Base-by-base conservation (phyloP, 2,797 vertebrate genomes). In the Paguma larvata region DNA sequence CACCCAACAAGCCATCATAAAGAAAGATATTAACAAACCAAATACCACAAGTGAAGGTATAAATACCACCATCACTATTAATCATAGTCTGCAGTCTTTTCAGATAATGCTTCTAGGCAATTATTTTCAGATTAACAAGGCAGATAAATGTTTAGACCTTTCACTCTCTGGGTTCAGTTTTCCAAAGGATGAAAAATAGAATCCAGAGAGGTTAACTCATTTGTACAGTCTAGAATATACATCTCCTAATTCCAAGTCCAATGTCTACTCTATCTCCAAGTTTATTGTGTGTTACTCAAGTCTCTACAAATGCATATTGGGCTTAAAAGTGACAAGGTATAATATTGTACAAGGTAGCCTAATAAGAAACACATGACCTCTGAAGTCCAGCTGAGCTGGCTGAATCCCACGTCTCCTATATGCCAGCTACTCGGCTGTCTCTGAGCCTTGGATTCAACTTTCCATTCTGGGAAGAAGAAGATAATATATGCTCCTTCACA, bases 161-260 rank as follows among this genome's bases (percentile, higher is more conserved):
- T 88, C 56, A 70, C 41, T 77, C 44, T 88, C 83, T 83, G 18
- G 27, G 44, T 70, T 91, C 15, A 27, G 12, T 59, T 85, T 94
- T 83, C 82, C 62, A 67, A 90, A 95, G 63, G 23, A 84, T 73
- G 38, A 68, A 62, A 84, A 62, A 79, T 32, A 84, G 68, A 95
- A 46, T 13, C 30, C 77, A 79, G 38, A 92, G 23, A 89, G 2
- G 5, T 53, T 46, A 79, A 91, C 3, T 73, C 63, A 73, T 79
- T 59, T 73, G 63, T 30, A 65, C 8, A 38, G n/a, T 77, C n/a
- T 86, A 63, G 48, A 78, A 85, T 8, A 80, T 14, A 44, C 7
- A 46, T 53, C 53, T 83, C 68, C 63, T 84, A 67, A 72, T 44
- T 73, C 16, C 8, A 87, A 90, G 77, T 94, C 30, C 63, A 78